Evolutionary conservation across 2,113 vertebrate genomes (phyloP).

Genomic region (Origma solitaria): DNA sequence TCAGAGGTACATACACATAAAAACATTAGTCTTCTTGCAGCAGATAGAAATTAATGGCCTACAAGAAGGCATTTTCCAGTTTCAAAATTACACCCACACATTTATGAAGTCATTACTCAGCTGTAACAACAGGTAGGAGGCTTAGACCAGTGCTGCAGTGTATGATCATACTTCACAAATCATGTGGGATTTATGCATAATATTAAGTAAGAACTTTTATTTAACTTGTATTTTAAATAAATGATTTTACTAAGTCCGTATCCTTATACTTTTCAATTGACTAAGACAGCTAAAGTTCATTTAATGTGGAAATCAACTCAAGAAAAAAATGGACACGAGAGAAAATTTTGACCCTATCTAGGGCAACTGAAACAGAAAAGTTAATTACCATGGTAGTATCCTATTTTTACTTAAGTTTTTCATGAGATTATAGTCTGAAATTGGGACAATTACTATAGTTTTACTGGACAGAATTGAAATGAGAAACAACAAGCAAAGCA

Average conservation of each 20-base stretch:
- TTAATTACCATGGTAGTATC: not conserved
- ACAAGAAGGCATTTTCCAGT: not conserved
- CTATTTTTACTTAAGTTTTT: not conserved
- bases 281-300: not conserved
- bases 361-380: not conserved
- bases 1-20: not conserved
- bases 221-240: not conserved
- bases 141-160: not conserved
- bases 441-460: not conserved
- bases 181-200: not conserved
- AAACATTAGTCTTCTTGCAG: not conserved
- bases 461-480: not conserved
- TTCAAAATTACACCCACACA: conserved; percentile 5
- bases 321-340: not conserved
- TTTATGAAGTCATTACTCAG: conserved; percentile 39
- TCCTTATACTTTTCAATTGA: not conserved
- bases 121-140: conserved; percentile 31
- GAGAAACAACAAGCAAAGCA: not conserved
- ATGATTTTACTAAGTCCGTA: not conserved
- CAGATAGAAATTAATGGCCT: not conserved
- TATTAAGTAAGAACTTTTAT: not conserved
- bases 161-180: not conserved
- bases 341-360: not conserved
- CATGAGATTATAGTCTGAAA: not conserved
- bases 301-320: not conserved